These are phyloP conservation scores for Perithous albicinctus DNA, from an alignment of 2,888 invertebrate genomes.

Conservation along the genomic window DNA sequence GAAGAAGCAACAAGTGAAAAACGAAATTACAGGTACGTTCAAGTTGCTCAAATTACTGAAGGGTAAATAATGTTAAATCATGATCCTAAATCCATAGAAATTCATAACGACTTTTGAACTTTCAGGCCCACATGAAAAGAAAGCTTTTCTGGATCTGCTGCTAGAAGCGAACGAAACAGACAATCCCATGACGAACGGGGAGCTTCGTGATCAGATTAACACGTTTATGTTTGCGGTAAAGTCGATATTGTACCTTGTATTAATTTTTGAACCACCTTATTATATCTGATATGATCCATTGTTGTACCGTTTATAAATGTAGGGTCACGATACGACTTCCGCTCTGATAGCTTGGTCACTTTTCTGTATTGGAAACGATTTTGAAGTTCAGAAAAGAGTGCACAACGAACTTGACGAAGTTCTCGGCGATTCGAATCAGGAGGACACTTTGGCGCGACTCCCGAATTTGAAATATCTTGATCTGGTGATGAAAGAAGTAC, in stretches of 20 bases:
- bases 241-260: constrained; percentile 20
- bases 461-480: constrained; percentile 86
- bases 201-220: constrained; percentile 90
- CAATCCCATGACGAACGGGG: constrained; percentile 86
- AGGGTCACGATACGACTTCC: constrained; percentile 86
- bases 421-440: constrained; percentile 78
- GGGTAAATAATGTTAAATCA: background rate
- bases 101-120: background rate
- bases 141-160: constrained; percentile 89
- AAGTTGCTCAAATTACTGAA: background rate
- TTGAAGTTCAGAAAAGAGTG: constrained; percentile 85
- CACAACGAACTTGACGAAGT: constrained; percentile 84
- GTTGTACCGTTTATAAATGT: constrained; percentile 72
- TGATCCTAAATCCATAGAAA: background rate
- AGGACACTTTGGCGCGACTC: constrained; percentile 80
- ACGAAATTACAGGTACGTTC: constrained; percentile 54
- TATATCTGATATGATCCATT: background rate
- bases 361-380: constrained; percentile 85
- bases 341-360: constrained; percentile 86
- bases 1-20: constrained; percentile 69
- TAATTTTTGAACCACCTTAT: background rate
- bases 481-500: constrained; percentile 86
- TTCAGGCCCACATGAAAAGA: constrained; percentile 87
- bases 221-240: constrained; percentile 91
- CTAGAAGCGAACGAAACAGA: constrained; percentile 87